Evolutionary conservation across 92 coral and sea anemone species (phyloP).

Genomic region (Scolanthus callimorphus): DNA sequence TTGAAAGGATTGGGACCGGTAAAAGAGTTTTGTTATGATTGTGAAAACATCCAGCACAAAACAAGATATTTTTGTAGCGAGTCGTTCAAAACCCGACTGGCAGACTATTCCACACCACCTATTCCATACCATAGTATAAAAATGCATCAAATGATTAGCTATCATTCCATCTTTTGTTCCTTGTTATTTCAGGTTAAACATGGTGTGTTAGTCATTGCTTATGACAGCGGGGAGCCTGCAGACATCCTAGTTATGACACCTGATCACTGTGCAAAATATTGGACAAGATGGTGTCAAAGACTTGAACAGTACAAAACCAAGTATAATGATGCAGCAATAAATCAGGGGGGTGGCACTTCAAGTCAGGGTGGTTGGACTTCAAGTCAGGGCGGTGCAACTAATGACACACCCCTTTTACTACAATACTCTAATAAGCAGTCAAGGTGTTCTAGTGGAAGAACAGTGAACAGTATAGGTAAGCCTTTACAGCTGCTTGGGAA

Average conservation of each 20-base stretch:
- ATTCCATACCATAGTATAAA: no score
- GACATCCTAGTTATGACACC: conserved; percentile 63
- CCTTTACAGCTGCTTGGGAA: conserved; percentile 46
- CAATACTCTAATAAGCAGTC: no score
- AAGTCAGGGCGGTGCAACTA: no score
- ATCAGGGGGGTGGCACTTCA: neutral
- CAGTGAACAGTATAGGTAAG: conserved; percentile 40
- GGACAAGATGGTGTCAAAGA: conserved; percentile 81
- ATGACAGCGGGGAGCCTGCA: conserved; percentile 84
- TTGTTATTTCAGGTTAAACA: conserved; percentile 40
- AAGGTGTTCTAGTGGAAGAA: neutral
- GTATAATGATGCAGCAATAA: neutral
- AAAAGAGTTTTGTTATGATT: no score
- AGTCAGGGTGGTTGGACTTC: neutral
- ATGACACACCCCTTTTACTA: no score
- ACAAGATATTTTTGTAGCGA: no score
- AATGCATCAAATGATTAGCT: no score
- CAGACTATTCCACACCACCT: no score
- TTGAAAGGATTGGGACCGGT: no score
- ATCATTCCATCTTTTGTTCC: neutral
- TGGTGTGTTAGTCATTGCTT: conserved; percentile 82
- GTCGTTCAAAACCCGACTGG: no score
- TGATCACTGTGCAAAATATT: conserved; percentile 67
- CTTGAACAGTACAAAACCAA: conserved; percentile 57
- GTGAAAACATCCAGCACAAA: no score